These are phyloP conservation scores for Willowsia nigromaculata DNA, from an alignment of 2,888 invertebrate genomes.

Conservation along the genomic window DNA sequence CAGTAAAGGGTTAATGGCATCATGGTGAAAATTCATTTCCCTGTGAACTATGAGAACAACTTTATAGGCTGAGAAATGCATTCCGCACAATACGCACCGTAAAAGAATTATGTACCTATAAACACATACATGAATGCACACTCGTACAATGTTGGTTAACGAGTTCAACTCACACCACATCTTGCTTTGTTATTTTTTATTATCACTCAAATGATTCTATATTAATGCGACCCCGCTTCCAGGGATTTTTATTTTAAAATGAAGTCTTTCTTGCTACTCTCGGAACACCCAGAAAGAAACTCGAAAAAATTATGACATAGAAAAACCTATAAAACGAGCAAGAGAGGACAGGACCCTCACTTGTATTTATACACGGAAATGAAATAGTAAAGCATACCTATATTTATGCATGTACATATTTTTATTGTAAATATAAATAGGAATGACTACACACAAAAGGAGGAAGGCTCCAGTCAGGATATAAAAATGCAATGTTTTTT, in stretches of 20 bases:
- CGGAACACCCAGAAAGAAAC: constrained; percentile 46
- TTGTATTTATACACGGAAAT: neutral
- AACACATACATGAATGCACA: neutral
- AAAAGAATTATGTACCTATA: neutral
- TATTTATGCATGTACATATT: neutral
- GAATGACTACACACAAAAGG: neutral
- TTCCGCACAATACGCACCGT: neutral
- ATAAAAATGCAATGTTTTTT: constrained; percentile 35
- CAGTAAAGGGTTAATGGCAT: neutral
- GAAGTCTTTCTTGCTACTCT: neutral
- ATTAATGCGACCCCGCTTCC: neutral
- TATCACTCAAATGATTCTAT: constrained; percentile 24
- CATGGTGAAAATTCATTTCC: neutral
- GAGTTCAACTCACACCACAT: neutral
- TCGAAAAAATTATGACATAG: constrained; percentile 1
- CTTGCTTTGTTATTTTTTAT: constrained; percentile 6
- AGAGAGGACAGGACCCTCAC: neutral
- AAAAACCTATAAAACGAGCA: neutral
- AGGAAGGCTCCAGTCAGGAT: constrained; percentile 37
- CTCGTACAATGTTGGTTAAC: constrained; percentile 10
- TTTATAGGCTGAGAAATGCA: neutral
- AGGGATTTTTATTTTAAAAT: neutral
- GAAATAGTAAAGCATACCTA: neutral
- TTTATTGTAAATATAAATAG: neutral
- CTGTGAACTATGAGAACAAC: neutral